Conservation (phyloP, 2,888 invertebrate species). For the Julus scanicus region DNA sequence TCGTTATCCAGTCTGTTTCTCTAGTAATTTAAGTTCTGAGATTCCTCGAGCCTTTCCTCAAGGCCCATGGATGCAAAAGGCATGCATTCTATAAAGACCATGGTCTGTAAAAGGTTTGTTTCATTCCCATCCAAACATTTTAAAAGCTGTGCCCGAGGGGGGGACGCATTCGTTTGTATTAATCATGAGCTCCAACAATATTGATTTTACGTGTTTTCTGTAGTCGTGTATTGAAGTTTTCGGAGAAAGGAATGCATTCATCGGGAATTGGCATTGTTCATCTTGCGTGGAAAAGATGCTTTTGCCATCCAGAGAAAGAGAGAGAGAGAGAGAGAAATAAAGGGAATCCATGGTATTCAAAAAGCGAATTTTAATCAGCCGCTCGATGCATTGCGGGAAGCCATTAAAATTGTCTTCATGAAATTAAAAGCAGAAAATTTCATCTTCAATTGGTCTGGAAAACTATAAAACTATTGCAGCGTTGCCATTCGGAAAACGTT, state of each 20-base stretch:
- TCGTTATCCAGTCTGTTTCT: not conserved
- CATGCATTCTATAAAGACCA: not conserved
- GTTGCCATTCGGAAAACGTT: not conserved
- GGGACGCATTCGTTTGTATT: slow-evolving; percentile 31
- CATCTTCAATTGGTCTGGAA: not conserved
- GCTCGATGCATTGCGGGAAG: slow-evolving; percentile 28
- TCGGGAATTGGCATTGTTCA: slow-evolving; percentile 15
- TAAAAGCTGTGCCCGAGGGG: not conserved
- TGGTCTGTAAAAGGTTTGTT: not conserved
- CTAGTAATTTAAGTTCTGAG: too few species aligned
- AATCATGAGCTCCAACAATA: slow-evolving; percentile 20
- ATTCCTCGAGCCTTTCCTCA: not conserved
- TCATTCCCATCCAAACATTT: not conserved
- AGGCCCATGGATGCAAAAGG: not conserved
- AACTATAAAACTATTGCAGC: not conserved
- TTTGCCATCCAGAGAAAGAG: not conserved
- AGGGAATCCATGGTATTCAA: not conserved
- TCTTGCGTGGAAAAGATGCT: not conserved
- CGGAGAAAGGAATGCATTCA: slow-evolving; percentile 16
- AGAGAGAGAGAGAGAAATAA: too few species aligned
- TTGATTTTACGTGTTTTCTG: slow-evolving; percentile 20
- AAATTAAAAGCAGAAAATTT: slow-evolving; percentile 25
- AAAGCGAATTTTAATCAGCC: slow-evolving; percentile 21
- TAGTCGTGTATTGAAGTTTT: not conserved
- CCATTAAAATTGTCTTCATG: slow-evolving; percentile 22